A percentile compares a stretch with the other conserved stretches of the same genome.
phyloP scores from a whole-genome alignment of 2,888 invertebrate genomes.

The Brachyopa scutellaris region DNA sequence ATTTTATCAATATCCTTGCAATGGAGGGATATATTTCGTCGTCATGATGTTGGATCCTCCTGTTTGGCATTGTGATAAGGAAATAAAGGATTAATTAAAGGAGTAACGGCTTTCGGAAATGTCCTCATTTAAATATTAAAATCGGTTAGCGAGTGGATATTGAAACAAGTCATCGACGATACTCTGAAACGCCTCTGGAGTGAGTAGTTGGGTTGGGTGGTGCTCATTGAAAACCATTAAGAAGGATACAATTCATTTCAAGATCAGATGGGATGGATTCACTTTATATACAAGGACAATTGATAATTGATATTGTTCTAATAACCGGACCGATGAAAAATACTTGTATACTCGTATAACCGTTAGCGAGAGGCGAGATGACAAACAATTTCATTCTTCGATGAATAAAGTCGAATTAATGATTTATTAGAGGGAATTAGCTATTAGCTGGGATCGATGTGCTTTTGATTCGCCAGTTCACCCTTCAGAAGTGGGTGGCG shows the following conservation, averaged over 20 bases:
- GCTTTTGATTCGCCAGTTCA: slow-evolving; percentile 4
- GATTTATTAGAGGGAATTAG: slow-evolving; percentile 27
- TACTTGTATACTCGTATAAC: too few relatives aligned
- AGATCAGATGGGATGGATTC: background rate
- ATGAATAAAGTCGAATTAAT: slow-evolving; percentile 45
- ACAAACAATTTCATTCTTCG: slow-evolving; percentile 57
- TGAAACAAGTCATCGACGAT: slow-evolving; percentile 40
- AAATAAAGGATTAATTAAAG: slow-evolving; percentile 64
- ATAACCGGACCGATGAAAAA: slow-evolving; percentile 48
- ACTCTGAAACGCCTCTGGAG: background rate
- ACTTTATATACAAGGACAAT: background rate
- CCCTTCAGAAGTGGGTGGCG: background rate
- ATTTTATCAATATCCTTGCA: slow-evolving; percentile 31
- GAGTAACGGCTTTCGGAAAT: slow-evolving; percentile 52
- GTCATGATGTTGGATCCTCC: slow-evolving; percentile 8
- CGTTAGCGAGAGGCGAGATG: slow-evolving; percentile 29
- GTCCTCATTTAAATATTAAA: slow-evolving; percentile 65
- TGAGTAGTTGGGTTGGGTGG: background rate
- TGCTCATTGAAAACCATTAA: background rate
- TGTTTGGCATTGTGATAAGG: slow-evolving; percentile 44
- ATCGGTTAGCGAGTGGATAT: slow-evolving; percentile 58
- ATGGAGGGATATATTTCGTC: slow-evolving; percentile 16
- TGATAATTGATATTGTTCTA: slow-evolving; percentile 56
- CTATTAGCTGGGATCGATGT: slow-evolving; percentile 20
- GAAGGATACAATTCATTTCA: background rate